Evolutionary conservation across 1,140 invertebrate species (phyloP).

Genomic region (Drosophila serrata): DNA sequence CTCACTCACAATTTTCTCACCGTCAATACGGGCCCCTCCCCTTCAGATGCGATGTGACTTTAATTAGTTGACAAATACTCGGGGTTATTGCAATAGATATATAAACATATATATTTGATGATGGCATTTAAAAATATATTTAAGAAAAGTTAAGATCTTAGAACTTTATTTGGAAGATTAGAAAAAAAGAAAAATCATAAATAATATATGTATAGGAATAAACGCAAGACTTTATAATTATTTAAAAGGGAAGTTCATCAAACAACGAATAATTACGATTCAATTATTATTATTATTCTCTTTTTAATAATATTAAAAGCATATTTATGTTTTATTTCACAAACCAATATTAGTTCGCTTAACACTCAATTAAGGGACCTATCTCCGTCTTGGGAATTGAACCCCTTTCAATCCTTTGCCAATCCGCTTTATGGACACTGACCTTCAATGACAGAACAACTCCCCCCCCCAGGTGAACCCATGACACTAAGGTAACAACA

Average conservation of each 20-base stretch:
- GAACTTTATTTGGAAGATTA: background rate
- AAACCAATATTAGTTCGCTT: background rate
- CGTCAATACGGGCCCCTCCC: slow-evolving; percentile 27
- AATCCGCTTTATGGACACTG: slow-evolving; percentile 28
- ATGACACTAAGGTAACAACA: slow-evolving; percentile 13
- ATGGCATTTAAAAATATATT: too few relatives aligned
- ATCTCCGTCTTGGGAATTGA: background rate
- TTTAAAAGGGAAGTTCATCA: background rate
- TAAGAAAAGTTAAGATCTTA: background rate
- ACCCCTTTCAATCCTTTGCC: slow-evolving; percentile 10
- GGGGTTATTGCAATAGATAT: background rate
- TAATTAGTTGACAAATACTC: slow-evolving; percentile 43
- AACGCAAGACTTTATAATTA: background rate
- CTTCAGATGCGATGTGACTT: background rate
- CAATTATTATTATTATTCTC: background rate
- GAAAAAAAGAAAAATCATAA: background rate
- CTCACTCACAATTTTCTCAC: slow-evolving; percentile 51
- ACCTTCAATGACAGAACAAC: slow-evolving; percentile 47
- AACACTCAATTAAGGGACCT: slow-evolving; percentile 22
- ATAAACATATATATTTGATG: background rate
- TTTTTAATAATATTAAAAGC: background rate
- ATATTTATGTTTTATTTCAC: background rate
- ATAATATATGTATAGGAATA: background rate
- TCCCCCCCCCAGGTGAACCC: slow-evolving; percentile 7
- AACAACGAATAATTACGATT: background rate